phyloP scores from a whole-genome alignment of 2,797 vertebrate genomes.

The Acipenser ruthenus region DNA sequence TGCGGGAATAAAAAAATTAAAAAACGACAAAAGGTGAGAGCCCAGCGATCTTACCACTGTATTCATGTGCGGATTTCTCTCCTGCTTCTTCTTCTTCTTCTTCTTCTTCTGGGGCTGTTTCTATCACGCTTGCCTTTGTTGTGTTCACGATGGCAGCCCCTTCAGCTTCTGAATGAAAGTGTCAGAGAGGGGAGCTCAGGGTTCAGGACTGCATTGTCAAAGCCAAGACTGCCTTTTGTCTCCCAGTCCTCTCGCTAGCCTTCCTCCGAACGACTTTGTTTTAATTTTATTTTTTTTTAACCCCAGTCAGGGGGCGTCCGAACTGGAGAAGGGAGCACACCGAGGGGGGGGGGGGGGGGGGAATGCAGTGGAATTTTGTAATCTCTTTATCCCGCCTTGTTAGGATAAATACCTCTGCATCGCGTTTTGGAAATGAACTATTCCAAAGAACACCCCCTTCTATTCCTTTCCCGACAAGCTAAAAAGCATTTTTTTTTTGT shows the following conservation, averaged over 20 bases:
- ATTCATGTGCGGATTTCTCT: slow-evolving; percentile 47
- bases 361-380: neutral
- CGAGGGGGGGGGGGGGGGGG: slow-evolving; percentile 33
- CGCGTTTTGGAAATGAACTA: neutral
- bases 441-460: neutral
- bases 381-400: slow-evolving; percentile 1
- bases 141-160: slow-evolving; percentile 61
- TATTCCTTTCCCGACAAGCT: neutral
- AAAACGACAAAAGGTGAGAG: slow-evolving; percentile 73
- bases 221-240: slow-evolving; percentile 69
- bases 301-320: slow-evolving; percentile 45
- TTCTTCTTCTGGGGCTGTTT: slow-evolving; percentile 32
- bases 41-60: slow-evolving; percentile 58
- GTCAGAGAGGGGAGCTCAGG: slow-evolving; percentile 59
- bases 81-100: slow-evolving; percentile 19
- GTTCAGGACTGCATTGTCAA: slow-evolving; percentile 66
- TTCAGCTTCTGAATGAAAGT: slow-evolving; percentile 59
- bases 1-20: slow-evolving; percentile 11
- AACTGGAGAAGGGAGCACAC: slow-evolving; percentile 44
- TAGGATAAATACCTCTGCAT: neutral
- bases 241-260: slow-evolving; percentile 48
- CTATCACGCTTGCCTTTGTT: slow-evolving; percentile 59
- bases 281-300: slow-evolving; percentile 14
- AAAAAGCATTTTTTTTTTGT: no score
- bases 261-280: slow-evolving; percentile 47